Percentiles rank a stretch among this genome's conserved stretches.
Conservation (phyloP, 2,888 invertebrate species). For the Tuta absoluta region DNA sequence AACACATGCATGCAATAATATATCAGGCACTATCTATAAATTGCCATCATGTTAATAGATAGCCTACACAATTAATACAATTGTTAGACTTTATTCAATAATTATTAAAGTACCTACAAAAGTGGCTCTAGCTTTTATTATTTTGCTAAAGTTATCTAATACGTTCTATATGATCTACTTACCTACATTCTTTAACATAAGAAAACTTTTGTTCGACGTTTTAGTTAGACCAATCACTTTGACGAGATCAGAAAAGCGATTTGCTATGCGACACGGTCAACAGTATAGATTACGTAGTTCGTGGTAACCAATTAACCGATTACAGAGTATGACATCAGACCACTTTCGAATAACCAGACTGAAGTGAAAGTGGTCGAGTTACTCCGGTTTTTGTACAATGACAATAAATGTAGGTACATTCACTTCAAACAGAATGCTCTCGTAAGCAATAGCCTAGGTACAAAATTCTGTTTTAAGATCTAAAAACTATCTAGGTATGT, state of each 20-base stretch:
- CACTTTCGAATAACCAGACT: conserved; percentile 31
- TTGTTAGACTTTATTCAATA: background rate
- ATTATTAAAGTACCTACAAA: background rate
- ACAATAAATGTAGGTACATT: conserved; percentile 11
- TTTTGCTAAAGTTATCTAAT: background rate
- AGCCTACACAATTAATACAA: background rate
- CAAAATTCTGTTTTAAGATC: too few relatives aligned
- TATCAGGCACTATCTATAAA: background rate
- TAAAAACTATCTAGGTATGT: background rate
- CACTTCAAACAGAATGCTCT: background rate
- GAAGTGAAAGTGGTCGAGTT: conserved; percentile 33
- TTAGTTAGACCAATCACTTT: too few relatives aligned
- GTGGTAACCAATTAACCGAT: conserved; percentile 7
- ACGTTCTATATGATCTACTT: background rate
- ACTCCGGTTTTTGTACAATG: conserved; percentile 20
- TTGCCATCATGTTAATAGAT: background rate
- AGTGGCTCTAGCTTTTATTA: background rate
- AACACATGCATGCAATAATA: background rate
- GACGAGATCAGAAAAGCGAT: background rate
- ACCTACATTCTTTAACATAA: background rate
- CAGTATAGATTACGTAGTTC: conserved; percentile 2
- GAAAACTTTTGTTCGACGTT: too few relatives aligned
- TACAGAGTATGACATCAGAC: conserved; percentile 22
- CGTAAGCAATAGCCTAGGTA: background rate
- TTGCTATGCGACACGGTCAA: background rate